Base-by-base conservation (phyloP, 1,140 invertebrate genomes). In the Galleria mellonella region DNA sequence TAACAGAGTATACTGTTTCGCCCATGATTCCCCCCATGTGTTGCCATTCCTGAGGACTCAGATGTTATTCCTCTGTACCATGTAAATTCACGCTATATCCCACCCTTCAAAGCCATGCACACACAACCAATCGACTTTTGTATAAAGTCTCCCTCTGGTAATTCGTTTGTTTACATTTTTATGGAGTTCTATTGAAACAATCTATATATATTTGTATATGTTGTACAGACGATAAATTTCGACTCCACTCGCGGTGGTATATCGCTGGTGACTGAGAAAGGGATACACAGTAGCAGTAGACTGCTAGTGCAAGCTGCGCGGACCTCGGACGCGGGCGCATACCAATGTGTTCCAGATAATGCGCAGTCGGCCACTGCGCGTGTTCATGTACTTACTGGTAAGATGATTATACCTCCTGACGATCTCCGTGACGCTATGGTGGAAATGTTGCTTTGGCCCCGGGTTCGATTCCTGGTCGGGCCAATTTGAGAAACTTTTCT, bases 301-400 rank as follows among this genome's bases (percentile, higher is more conserved):
- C 88, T 95, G 28, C 87, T 94, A 17, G 94, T 95, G 40, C 93
- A 94, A 64, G 91, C 93, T 53, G 92, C 92, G 10, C 89, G 90
- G 14, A 89, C 90, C 10, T 83, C 88, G 17, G 92, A 95, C 63
- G 94, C 93, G 0, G 94, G 94, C 0, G 83, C 90, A 11, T 92
- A 92, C 63, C 92, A 91, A 14, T 96, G 94, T 75, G 88, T 90
- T 27, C 94, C 94, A 10, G 94, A 92, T 59, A 95, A 95, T 78
- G 93, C 93, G 32, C 92, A 92, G 63, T 87, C 92, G 6, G 91
- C 91, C 32, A 90, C 89, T 46, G 92, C 94, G 12, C 87, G 92
- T 44, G 93, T 96, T 31, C 93, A 95, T 69, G 93, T 96, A 51
- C 88, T 96, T 33, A 93, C 94, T 83, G 94, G 94, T 95, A 89